A percentile compares a stretch with the other conserved stretches of the same genome.
These are phyloP conservation scores for Pycnomerus fuliginosus DNA, from an alignment of 2,888 invertebrate species.

Conservation along the genomic window DNA sequence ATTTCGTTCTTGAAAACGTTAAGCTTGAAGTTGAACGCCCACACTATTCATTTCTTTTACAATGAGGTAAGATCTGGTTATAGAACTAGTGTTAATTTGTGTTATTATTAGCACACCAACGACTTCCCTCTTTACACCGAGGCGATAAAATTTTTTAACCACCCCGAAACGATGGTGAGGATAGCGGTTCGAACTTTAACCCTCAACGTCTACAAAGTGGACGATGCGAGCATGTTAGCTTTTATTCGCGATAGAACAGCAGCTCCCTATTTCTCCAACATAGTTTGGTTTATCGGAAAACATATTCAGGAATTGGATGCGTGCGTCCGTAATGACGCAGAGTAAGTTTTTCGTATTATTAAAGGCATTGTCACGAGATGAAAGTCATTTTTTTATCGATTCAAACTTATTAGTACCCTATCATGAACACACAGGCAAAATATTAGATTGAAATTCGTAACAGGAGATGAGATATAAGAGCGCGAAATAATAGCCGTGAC, in stretches of 20 bases:
- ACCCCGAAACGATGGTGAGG: conserved; percentile 97
- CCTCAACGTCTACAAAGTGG: conserved; percentile 93
- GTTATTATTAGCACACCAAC: conserved; percentile 77
- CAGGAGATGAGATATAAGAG: too few relatives aligned
- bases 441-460: too few relatives aligned
- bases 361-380: too few relatives aligned
- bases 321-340: conserved; percentile 92
- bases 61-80: conserved; percentile 80
- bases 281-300: conserved; percentile 98
- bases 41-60: conserved; percentile 99
- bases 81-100: not conserved
- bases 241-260: conserved; percentile 96
- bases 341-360: too few relatives aligned
- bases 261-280: conserved; percentile 96
- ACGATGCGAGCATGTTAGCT: conserved; percentile 91
- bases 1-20: conserved; percentile 98
- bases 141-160: conserved; percentile 99
- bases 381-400: too few relatives aligned
- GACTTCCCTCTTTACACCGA: conserved; percentile 99
- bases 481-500: too few relatives aligned
- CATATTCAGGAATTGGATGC: conserved; percentile 94
- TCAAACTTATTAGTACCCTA: too few relatives aligned
- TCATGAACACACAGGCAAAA: too few relatives aligned
- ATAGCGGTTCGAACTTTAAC: conserved; percentile 98
- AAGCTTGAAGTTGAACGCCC: conserved; percentile 94